Conservation (phyloP, 2,797 vertebrate genomes). For the Silurus lanzhouensis region DNA sequence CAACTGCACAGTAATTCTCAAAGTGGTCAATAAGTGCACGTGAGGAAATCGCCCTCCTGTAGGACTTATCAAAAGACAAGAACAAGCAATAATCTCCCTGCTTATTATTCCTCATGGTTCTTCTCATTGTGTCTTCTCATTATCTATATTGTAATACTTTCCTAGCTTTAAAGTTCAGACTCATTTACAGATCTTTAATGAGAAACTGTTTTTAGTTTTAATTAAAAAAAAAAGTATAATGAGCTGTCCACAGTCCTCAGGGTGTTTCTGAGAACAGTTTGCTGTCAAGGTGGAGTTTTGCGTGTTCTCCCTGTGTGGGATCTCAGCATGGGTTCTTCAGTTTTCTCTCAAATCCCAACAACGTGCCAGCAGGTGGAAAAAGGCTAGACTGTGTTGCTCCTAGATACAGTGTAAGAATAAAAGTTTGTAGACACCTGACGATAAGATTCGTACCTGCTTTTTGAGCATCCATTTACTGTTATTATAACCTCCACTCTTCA, state of each 20-base stretch:
- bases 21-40: neutral
- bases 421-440: too few relatives aligned
- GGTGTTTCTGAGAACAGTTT: neutral
- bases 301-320: neutral
- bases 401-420: neutral
- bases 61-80: neutral
- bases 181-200: neutral
- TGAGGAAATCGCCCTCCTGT: neutral
- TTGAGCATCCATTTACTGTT: too few relatives aligned
- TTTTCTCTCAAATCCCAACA: neutral
- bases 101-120: neutral
- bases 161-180: neutral
- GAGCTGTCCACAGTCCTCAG: neutral
- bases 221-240: neutral
- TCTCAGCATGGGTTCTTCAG: neutral
- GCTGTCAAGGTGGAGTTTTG: neutral
- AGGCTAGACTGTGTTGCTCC: neutral
- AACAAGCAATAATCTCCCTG: slow-evolving; percentile 18
- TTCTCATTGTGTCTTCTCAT: neutral
- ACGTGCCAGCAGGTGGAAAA: neutral
- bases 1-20: neutral
- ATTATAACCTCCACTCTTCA: too few relatives aligned
- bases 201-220: neutral
- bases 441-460: too few relatives aligned
- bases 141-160: neutral